Evolutionary conservation across 2,888 invertebrate species (phyloP).

Genomic region (Myopa tessellatipennis): DNA sequence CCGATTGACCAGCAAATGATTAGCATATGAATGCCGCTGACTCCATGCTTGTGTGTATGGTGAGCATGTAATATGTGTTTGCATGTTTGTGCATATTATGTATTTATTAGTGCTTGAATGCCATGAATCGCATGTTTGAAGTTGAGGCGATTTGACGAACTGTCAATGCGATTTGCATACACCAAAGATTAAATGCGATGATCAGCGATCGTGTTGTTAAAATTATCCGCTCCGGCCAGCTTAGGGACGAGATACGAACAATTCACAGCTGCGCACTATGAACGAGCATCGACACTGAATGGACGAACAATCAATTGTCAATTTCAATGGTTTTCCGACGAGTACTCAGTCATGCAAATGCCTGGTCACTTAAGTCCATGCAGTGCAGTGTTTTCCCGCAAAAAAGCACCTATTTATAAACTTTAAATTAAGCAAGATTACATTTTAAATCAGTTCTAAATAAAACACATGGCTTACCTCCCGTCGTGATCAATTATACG

Average conservation of each 20-base stretch:
- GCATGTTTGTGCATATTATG: constrained; percentile 52
- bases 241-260: background rate
- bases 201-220: background rate
- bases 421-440: background rate
- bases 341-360: too few species aligned
- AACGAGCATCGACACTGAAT: background rate
- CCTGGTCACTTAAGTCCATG: background rate
- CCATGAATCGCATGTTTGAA: constrained; percentile 25
- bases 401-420: background rate
- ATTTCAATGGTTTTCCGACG: constrained; percentile 1
- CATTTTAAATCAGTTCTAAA: background rate
- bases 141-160: constrained; percentile 32
- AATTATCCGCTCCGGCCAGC: background rate
- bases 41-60: background rate
- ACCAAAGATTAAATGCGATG: background rate
- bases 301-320: background rate
- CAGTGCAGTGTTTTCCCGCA: constrained; percentile 5
- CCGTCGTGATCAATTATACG: constrained; percentile 25
- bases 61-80: background rate
- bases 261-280: constrained; percentile 1
- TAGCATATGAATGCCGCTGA: constrained; percentile 9
- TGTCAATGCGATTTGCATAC: constrained; percentile 33
- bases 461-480: background rate
- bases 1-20: background rate
- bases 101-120: constrained; percentile 22